These are phyloP conservation scores for Aphaenogaster rudis DNA, from an alignment of 1,140 invertebrate species.

Conservation along the genomic window DNA sequence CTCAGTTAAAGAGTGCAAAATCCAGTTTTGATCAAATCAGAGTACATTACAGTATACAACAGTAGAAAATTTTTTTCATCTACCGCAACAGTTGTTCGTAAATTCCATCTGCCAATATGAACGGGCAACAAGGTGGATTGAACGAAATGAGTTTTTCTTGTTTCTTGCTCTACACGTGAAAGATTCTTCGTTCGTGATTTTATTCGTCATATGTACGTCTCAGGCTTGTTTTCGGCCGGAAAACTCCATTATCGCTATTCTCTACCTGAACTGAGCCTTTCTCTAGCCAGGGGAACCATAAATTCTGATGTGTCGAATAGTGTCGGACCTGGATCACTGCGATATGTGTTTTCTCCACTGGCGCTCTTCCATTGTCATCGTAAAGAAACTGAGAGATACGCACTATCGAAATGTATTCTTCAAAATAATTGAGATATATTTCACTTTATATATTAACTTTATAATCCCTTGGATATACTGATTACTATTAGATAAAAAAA, in stretches of 20 bases:
- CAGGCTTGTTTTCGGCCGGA: conserved; percentile 45
- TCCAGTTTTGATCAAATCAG: background rate
- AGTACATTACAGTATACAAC: background rate
- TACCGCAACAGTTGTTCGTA: conserved; percentile 31
- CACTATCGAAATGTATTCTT: background rate
- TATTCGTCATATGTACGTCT: conserved; percentile 47
- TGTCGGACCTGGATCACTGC: conserved; percentile 4
- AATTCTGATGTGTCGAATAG: conserved; percentile 58
- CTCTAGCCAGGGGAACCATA: conserved; percentile 43
- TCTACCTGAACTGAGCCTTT: conserved; percentile 56
- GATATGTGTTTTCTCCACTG: background rate
- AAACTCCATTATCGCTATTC: conserved; percentile 74
- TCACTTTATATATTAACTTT: background rate
- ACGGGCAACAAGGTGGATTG: conserved; percentile 10
- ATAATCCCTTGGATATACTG: background rate
- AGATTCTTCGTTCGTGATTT: conserved; percentile 44
- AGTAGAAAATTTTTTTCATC: conserved; percentile 48
- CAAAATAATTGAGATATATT: background rate
- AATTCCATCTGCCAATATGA: conserved; percentile 38
- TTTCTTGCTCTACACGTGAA: background rate
- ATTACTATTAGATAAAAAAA: background rate
- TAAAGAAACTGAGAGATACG: background rate
- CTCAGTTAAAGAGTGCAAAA: background rate
- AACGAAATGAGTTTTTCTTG: conserved; percentile 67
- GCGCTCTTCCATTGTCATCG: background rate